phyloP scores from a whole-genome alignment of 35 echinoderm and acorn worm species.

The Heliocidaris erythrogramma region DNA sequence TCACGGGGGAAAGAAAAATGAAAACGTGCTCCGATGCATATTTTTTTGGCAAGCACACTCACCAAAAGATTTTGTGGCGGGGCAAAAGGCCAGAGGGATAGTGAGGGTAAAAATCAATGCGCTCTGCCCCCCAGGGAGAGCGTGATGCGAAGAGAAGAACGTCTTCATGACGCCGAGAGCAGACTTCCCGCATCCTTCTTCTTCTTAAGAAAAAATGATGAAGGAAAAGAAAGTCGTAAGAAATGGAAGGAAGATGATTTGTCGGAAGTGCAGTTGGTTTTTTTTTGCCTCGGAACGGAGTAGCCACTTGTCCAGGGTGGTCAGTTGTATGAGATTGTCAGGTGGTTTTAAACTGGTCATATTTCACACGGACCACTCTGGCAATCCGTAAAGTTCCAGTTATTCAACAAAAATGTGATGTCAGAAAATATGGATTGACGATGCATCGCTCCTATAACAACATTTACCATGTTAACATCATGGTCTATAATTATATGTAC shows the following conservation, averaged over 20 bases:
- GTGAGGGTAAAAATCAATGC: background rate
- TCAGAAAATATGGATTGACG: too few relatives aligned
- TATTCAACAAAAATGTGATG: too few relatives aligned
- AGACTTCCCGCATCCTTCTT: background rate
- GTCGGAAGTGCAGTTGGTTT: background rate
- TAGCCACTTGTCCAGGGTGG: background rate
- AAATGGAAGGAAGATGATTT: background rate
- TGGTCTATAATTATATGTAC: too few relatives aligned
- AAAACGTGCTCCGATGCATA: constrained; percentile 1
- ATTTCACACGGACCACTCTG: too few relatives aligned
- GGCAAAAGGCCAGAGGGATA: background rate
- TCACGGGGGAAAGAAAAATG: background rate
- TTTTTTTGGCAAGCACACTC: background rate
- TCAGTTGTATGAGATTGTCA: background rate
- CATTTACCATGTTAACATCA: too few relatives aligned
- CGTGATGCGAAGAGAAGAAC: background rate
- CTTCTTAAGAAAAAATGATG: background rate
- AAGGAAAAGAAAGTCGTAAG: background rate
- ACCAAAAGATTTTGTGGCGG: background rate
- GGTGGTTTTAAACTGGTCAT: background rate
- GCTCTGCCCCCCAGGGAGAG: background rate
- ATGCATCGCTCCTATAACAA: too few relatives aligned
- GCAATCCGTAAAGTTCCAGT: background rate
- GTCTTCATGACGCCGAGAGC: background rate
- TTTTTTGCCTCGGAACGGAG: background rate